Evolutionary conservation across 92 coral and sea anemone genomes (phyloP).

Genomic region (Bergia puertoricense): DNA sequence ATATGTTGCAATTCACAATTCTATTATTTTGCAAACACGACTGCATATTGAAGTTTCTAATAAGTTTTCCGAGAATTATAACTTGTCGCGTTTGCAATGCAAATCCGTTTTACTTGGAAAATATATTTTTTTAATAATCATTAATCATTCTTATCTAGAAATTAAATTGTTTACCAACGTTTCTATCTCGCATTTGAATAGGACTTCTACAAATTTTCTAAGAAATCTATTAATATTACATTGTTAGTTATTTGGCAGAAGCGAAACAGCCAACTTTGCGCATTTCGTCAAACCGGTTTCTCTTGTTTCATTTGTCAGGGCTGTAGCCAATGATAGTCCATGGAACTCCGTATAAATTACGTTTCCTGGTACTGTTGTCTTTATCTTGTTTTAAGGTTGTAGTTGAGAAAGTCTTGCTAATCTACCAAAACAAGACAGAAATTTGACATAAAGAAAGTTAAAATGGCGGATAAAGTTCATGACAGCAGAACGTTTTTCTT

Average conservation of each 20-base stretch:
- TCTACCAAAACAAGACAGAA: not conserved
- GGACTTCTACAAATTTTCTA: not conserved
- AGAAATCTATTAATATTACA: constrained; percentile 7
- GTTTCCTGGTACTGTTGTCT: not conserved
- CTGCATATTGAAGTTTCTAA: not conserved
- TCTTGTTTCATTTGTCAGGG: not conserved
- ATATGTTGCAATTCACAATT: no score
- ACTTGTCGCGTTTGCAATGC: not conserved
- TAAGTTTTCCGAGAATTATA: not conserved
- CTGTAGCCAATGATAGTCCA: not conserved
- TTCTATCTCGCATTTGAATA: not conserved
- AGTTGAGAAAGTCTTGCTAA: not conserved
- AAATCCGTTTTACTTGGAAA: not conserved
- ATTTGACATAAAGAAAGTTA: not conserved
- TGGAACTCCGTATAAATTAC: not conserved
- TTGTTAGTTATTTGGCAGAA: not conserved
- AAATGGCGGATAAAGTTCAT: constrained; percentile 9
- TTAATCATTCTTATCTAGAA: no score
- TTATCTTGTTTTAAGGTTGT: not conserved
- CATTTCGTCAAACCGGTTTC: constrained; percentile 13
- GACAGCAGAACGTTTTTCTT: constrained; percentile 66
- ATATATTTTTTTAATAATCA: no score
- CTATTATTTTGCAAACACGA: no score
- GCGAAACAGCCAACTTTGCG: constrained; percentile 1
- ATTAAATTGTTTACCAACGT: no score